These are phyloP conservation scores for Pomacea maculata DNA, from an alignment of 1,140 invertebrate genomes.

Conservation along the genomic window DNA sequence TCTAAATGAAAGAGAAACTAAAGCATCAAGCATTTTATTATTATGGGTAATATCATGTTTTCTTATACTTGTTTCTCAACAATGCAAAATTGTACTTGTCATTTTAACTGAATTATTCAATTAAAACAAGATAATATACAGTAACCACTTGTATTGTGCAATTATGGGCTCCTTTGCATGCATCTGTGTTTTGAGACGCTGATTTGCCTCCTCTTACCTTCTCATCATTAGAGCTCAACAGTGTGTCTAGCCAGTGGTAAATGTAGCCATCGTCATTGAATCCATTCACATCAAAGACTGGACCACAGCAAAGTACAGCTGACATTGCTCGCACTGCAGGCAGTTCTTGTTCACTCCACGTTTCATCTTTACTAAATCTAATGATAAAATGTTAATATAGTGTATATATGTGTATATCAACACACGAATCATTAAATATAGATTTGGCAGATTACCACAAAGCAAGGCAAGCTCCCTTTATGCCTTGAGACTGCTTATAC, in stretches of 20 bases:
- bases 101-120: too few relatives aligned
- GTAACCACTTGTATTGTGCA: too few relatives aligned
- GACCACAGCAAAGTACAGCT: constrained; percentile 91
- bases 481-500: too few relatives aligned
- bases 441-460: neutral
- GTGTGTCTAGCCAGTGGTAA: constrained; percentile 91
- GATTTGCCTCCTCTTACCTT: constrained; percentile 37
- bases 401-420: neutral
- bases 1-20: too few relatives aligned
- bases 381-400: neutral
- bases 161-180: too few relatives aligned
- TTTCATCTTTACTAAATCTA: constrained; percentile 59
- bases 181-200: too few relatives aligned
- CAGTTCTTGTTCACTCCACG: constrained; percentile 72
- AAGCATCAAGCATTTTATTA: too few relatives aligned
- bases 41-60: too few relatives aligned
- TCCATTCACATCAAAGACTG: constrained; percentile 86
- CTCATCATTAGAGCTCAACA: constrained; percentile 84
- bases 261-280: constrained; percentile 88
- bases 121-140: too few relatives aligned
- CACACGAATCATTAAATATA: constrained; percentile 23
- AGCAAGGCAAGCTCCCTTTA: too few relatives aligned
- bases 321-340: constrained; percentile 86
- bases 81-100: too few relatives aligned
- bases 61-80: too few relatives aligned